Conservation (phyloP, 1,140 invertebrate species). For the Drosophila mauritiana region DNA sequence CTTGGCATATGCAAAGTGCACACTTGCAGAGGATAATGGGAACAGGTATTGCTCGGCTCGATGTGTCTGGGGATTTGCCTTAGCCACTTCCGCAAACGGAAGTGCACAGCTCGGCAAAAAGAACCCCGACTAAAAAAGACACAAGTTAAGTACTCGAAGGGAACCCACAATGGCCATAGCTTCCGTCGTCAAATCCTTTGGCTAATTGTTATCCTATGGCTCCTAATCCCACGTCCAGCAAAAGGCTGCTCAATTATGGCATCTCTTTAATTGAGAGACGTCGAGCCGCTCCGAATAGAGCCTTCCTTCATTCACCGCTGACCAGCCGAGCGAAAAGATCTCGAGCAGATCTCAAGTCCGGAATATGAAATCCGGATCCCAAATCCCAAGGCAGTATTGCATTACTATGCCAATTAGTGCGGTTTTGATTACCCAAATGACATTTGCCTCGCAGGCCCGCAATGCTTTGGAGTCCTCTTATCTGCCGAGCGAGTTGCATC, state of each 20-base stretch:
- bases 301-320: constrained; percentile 42
- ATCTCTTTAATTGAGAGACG: constrained; percentile 69
- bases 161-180: constrained; percentile 48
- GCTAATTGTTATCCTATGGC: constrained; percentile 77
- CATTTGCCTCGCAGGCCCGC: constrained; percentile 34
- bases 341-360: constrained; percentile 8
- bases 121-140: constrained; percentile 51
- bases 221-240: constrained; percentile 26
- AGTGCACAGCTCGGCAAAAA: constrained; percentile 21
- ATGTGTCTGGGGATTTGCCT: constrained; percentile 1
- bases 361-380: not conserved
- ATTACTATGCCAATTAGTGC: constrained; percentile 71
- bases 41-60: constrained; percentile 30
- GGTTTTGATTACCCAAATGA: constrained; percentile 72
- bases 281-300: constrained; percentile 15
- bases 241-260: constrained; percentile 75
- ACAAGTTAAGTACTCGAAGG: constrained; percentile 68
- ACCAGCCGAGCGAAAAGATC: constrained; percentile 46
- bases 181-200: constrained; percentile 78
- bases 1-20: constrained; percentile 61
- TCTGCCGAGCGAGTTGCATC: not conserved
- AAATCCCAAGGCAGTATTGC: constrained; percentile 47
- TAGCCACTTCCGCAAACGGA: constrained; percentile 56
- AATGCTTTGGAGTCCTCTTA: not conserved
- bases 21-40: constrained; percentile 30